Conservation (phyloP, 2,888 invertebrate genomes). For the Aphelenchoides bicaudatus region DNA sequence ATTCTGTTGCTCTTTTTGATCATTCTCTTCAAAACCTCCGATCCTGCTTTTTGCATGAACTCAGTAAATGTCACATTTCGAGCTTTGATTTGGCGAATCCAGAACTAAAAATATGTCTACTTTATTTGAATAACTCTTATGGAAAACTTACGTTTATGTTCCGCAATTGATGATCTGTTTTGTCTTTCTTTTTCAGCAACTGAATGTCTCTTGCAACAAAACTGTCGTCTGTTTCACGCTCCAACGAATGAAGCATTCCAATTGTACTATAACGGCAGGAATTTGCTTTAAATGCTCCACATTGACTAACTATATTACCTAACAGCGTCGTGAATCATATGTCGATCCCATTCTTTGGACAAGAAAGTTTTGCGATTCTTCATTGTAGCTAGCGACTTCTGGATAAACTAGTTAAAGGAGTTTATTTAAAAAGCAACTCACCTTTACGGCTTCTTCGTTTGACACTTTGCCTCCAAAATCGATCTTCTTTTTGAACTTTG, state of each 20-base stretch:
- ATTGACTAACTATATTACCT: no score
- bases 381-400: constrained; percentile 49
- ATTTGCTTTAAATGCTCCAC: no score
- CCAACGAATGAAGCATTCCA: constrained; percentile 42
- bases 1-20: constrained; percentile 9
- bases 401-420: constrained; percentile 5
- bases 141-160: not conserved
- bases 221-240: constrained; percentile 42
- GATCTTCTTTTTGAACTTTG: constrained; percentile 37
- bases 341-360: constrained; percentile 46
- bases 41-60: constrained; percentile 50
- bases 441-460: constrained; percentile 10
- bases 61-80: constrained; percentile 52
- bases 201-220: constrained; percentile 4
- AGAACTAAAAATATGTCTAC: constrained; percentile 24
- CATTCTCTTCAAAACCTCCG: constrained; percentile 37
- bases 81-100: constrained; percentile 47
- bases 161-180: not conserved
- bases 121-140: not conserved
- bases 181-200: not conserved
- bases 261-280: constrained; percentile 34
- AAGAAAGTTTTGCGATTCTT: constrained; percentile 46
- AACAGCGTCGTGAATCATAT: constrained; percentile 32
- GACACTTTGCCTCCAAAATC: constrained; percentile 3
- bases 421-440: not conserved